Evolutionary conservation across 2,113 vertebrate genomes (phyloP).

Genomic region (Lagenorhynchus albirostris): DNA sequence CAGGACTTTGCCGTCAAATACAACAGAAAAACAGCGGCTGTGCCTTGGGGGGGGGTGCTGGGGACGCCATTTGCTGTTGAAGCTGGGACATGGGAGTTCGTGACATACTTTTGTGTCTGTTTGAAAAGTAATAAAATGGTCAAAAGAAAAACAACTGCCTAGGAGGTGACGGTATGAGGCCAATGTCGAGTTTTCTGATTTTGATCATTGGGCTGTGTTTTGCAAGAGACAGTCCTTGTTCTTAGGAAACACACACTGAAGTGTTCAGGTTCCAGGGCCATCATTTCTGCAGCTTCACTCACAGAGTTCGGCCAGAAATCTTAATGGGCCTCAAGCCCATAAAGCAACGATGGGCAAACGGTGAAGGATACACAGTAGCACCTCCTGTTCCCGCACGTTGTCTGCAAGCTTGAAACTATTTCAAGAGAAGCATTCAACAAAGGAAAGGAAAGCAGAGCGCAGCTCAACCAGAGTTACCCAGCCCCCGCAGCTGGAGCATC

Average conservation of each 20-base stretch:
- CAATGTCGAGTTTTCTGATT: accelerated
- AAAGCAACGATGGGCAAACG: background rate
- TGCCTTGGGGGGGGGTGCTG: accelerated
- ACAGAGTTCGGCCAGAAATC: background rate
- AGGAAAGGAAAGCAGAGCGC: background rate
- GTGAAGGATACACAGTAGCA: accelerated
- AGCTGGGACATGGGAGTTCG: background rate
- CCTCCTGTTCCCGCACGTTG: background rate
- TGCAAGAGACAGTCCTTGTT: background rate
- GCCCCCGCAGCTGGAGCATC: accelerated
- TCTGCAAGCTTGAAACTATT: background rate
- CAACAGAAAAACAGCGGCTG: background rate
- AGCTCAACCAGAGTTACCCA: accelerated
- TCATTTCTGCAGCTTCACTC: background rate
- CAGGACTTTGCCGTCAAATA: background rate
- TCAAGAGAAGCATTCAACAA: background rate
- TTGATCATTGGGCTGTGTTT: accelerated
- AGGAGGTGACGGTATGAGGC: no score
- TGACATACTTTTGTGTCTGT: background rate
- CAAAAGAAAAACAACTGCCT: background rate
- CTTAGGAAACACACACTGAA: background rate
- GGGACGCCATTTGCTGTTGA: background rate
- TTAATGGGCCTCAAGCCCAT: accelerated
- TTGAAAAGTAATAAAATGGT: accelerated
- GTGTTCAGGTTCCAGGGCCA: background rate